Evolutionary conservation across 2,113 vertebrate genomes (phyloP).

Genomic region (Oxyruncus cristatus): DNA sequence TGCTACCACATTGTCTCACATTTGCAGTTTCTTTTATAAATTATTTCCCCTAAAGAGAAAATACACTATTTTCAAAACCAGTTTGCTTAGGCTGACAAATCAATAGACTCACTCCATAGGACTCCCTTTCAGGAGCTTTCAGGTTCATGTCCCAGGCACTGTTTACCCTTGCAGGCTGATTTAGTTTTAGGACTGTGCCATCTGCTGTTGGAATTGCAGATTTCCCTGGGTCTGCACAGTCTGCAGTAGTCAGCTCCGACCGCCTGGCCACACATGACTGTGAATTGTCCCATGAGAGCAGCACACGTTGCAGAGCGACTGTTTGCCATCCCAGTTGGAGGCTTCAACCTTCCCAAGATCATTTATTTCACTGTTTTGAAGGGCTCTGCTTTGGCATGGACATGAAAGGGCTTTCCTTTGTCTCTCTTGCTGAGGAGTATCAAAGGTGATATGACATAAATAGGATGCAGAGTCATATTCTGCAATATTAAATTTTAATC

Average conservation of each 20-base stretch:
- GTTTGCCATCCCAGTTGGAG: fast-evolving
- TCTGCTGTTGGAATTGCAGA: slow-evolving; percentile 59
- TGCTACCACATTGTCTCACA: background rate
- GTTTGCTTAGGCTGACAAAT: background rate
- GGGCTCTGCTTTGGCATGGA: background rate
- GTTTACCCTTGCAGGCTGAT: background rate
- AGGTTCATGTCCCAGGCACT: background rate
- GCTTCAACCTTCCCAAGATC: background rate
- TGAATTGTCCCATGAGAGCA: background rate
- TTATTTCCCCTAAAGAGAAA: background rate
- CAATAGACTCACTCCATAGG: background rate
- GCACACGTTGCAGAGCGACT: background rate
- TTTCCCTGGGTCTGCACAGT: background rate
- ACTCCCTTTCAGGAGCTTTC: background rate
- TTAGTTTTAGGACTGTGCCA: slow-evolving; percentile 67
- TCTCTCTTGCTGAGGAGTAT: background rate
- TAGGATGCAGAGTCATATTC: background rate
- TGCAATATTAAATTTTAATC: background rate
- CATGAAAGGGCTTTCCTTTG: background rate
- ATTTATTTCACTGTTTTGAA: background rate
- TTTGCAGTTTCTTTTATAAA: background rate
- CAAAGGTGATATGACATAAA: background rate
- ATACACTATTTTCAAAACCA: background rate
- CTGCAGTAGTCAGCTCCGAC: background rate
- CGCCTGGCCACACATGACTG: background rate